phyloP scores from a whole-genome alignment of 1,140 invertebrate species.

The Brachionus paranguensis region DNA sequence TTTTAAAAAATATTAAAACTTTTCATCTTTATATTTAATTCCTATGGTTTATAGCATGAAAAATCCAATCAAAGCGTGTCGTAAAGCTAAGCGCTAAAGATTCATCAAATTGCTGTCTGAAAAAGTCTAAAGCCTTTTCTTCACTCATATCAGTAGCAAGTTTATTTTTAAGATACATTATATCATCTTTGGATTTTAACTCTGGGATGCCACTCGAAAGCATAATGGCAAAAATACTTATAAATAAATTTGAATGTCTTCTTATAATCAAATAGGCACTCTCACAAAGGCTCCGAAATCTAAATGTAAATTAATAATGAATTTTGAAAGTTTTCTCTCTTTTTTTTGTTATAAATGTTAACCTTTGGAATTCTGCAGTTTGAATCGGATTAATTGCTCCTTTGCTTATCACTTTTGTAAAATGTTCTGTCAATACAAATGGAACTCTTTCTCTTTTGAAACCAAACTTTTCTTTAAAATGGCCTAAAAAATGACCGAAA shows the following conservation, averaged over 20 bases:
- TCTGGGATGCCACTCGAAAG: slow-evolving; percentile 93
- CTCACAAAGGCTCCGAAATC: slow-evolving; percentile 75
- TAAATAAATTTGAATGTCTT: slow-evolving; percentile 83
- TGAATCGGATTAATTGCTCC: neutral
- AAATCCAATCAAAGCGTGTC: slow-evolving; percentile 90
- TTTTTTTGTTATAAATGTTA: no score
- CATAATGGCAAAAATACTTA: slow-evolving; percentile 97
- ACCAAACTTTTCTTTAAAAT: slow-evolving; percentile 98
- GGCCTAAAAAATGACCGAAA: slow-evolving; percentile 98
- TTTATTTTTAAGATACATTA: slow-evolving; percentile 81
- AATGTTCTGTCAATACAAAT: no score
- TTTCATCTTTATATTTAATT: neutral
- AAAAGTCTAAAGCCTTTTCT: slow-evolving; percentile 73
- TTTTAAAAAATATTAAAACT: no score
- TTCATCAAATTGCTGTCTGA: slow-evolving; percentile 79
- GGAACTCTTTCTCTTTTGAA: slow-evolving; percentile 75
- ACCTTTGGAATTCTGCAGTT: slow-evolving; percentile 5
- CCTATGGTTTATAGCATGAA: slow-evolving; percentile 54
- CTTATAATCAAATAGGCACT: slow-evolving; percentile 82
- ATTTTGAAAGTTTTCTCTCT: neutral
- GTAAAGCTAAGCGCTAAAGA: slow-evolving; percentile 88
- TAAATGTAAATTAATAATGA: slow-evolving; percentile 43
- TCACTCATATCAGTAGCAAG: slow-evolving; percentile 71
- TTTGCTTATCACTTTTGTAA: slow-evolving; percentile 65
- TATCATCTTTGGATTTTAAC: slow-evolving; percentile 77